A percentile compares a stretch with the other conserved stretches of the same genome.
Conservation (phyloP, 2,888 invertebrate genomes). For the Acholoe squamosa region DNA sequence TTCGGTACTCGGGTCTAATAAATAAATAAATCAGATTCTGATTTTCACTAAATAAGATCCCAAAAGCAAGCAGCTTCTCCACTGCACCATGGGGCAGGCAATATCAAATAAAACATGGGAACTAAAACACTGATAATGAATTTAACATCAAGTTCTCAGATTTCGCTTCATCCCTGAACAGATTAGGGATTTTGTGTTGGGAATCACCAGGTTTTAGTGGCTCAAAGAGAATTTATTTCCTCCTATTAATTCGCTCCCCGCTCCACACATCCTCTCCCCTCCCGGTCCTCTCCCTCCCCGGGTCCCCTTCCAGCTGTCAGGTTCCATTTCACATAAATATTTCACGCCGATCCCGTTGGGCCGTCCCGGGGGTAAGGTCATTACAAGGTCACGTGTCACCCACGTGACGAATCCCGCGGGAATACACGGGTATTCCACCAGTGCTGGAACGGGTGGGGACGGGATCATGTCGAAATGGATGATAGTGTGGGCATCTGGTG, state of each 20-base stretch:
- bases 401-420: not conserved
- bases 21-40: too few species aligned
- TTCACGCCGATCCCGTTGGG: slow-evolving; percentile 7
- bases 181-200: too few species aligned
- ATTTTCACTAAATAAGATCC: too few species aligned
- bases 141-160: too few species aligned
- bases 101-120: too few species aligned
- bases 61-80: too few species aligned
- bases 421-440: not conserved
- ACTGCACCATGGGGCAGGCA: too few species aligned
- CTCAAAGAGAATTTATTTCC: not conserved
- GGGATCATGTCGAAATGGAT: not conserved
- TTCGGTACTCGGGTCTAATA: too few species aligned
- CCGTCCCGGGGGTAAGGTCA: slow-evolving; percentile 20
- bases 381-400: slow-evolving; percentile 16
- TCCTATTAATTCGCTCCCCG: not conserved
- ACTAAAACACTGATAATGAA: too few species aligned
- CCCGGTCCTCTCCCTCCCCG: not conserved
- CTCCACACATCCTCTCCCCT: not conserved
- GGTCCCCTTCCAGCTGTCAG: not conserved
- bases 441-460: not conserved
- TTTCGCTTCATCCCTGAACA: too few species aligned
- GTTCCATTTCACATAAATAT: slow-evolving; percentile 2
- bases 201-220: too few species aligned
- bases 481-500: not conserved